A percentile compares a stretch with the other conserved stretches of the same genome.
Evolutionary conservation across 2,113 vertebrate species (phyloP).

Genomic region (Actinemys pallida): DNA sequence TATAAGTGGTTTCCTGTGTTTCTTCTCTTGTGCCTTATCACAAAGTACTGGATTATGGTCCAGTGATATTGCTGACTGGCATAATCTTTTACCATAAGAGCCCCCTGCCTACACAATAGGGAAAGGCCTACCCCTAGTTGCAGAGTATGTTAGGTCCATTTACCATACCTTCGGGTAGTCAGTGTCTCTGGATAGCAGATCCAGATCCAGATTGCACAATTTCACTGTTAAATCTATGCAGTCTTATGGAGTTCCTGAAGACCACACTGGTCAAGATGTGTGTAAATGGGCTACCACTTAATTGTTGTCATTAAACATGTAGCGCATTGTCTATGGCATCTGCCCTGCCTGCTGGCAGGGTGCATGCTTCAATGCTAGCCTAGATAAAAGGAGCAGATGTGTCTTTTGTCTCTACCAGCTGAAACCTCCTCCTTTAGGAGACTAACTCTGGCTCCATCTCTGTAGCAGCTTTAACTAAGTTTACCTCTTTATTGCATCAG

Average conservation of each 20-base stretch:
- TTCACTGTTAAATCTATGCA: background rate
- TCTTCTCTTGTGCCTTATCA: background rate
- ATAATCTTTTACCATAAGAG: background rate
- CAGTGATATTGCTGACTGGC: background rate
- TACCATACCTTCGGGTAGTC: background rate
- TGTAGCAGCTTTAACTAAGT: background rate
- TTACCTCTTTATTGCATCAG: background rate
- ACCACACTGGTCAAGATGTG: background rate
- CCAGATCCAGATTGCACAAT: background rate
- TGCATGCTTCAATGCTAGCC: background rate
- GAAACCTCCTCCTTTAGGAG: background rate
- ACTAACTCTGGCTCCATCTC: background rate
- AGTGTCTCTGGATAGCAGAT: background rate
- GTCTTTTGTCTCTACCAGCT: background rate
- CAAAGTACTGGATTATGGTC: background rate
- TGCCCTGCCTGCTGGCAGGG: background rate
- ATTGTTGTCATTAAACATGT: background rate
- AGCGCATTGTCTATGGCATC: background rate
- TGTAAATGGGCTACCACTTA: background rate
- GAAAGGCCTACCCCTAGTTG: background rate
- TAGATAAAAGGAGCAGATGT: background rate
- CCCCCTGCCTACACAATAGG: background rate
- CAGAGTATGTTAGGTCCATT: background rate
- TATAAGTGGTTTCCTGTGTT: background rate
- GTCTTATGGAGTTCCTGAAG: background rate